Conservation (phyloP, 2,797 vertebrate genomes). For the Onychomys arenicola region DNA sequence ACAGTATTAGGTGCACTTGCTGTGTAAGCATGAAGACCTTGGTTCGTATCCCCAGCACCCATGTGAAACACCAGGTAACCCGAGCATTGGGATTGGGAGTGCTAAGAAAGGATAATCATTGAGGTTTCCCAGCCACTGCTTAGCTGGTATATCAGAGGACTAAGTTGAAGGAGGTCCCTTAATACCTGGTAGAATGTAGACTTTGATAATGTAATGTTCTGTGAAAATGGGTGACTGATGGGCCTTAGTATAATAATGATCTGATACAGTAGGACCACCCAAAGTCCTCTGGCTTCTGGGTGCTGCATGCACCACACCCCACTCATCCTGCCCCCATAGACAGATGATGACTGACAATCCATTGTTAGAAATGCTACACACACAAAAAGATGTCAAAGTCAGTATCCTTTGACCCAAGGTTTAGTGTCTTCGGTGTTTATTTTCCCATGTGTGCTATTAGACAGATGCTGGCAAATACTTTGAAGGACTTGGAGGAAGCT, state of each 20-base stretch:
- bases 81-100: not conserved
- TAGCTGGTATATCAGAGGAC: not conserved
- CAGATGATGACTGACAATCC: not conserved
- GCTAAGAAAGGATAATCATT: not conserved
- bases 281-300: not conserved
- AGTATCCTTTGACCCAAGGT: not conserved
- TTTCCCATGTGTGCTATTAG: not conserved
- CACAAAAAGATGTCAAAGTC: not conserved
- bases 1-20: not conserved
- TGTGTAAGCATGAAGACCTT: not conserved
- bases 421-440: not conserved
- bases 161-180: not conserved
- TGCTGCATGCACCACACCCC: not conserved
- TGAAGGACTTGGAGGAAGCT: not conserved
- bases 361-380: not conserved
- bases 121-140: not conserved
- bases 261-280: not conserved
- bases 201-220: not conserved
- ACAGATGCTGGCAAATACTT: not conserved
- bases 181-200: not conserved
- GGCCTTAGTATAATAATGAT: not conserved
- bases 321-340: too few species aligned
- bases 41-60: not conserved
- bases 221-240: not conserved
- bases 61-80: not conserved